A percentile compares a stretch with the other conserved stretches of the same genome.
phyloP scores from a whole-genome alignment of 2,797 vertebrate genomes.

The Sebastolobus alascanus region DNA sequence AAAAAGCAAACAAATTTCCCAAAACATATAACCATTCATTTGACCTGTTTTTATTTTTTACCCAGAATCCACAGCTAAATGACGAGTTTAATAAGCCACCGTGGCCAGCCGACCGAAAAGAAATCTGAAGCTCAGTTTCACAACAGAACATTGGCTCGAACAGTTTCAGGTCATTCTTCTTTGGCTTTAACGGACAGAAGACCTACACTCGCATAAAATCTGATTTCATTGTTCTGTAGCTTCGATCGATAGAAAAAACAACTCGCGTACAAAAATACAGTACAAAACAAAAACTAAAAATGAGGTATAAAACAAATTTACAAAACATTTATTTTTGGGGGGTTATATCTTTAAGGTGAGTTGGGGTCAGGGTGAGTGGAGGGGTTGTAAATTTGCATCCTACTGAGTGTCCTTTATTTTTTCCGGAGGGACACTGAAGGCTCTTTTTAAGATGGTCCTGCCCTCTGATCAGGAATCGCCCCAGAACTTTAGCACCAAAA shows the following conservation, averaged over 20 bases:
- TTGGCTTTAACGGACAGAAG: slow-evolving; percentile 40
- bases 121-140: slow-evolving; percentile 32
- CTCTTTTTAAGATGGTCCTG: slow-evolving; percentile 3
- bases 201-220: slow-evolving; percentile 19
- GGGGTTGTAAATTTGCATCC: slow-evolving; percentile 57
- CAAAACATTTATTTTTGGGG: slow-evolving; percentile 80
- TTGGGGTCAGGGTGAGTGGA: slow-evolving; percentile 29
- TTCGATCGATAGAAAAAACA: slow-evolving; percentile 66
- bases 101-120: background rate
- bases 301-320: slow-evolving; percentile 91
- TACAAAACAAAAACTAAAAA: slow-evolving; percentile 78
- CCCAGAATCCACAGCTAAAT: background rate
- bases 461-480: slow-evolving; percentile 46
- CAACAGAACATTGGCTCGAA: slow-evolving; percentile 33
- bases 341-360: slow-evolving; percentile 72
- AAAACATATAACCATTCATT: background rate
- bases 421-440: slow-evolving; percentile 36
- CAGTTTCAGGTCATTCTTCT: slow-evolving; percentile 18
- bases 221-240: slow-evolving; percentile 57
- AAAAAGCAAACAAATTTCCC: background rate
- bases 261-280: slow-evolving; percentile 83
- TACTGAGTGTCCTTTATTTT: slow-evolving; percentile 40
- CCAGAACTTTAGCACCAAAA: slow-evolving; percentile 82
- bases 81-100: background rate
- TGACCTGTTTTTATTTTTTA: background rate